Base-by-base conservation (phyloP, 1,140 invertebrate genomes). In the Planococcus citri region DNA sequence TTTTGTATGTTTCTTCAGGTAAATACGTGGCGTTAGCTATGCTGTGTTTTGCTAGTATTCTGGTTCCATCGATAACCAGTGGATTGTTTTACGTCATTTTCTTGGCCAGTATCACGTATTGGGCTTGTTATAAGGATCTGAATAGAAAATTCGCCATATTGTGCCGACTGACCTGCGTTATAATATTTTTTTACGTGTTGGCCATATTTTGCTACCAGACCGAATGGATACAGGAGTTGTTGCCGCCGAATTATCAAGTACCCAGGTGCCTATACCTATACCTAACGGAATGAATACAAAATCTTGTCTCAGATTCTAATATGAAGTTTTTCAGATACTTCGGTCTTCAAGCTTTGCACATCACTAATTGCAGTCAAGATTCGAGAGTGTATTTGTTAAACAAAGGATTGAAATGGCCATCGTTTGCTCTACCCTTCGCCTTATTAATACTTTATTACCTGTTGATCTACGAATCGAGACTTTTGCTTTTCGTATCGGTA, bases 41-140 rank as follows among this genome's bases (percentile, higher is more conserved):
- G 8, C 78, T 93, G 69, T 92, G 91, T 78, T 82, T 89, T 72
- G 86, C 88, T 20, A 90, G 89, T 0, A 85, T 89, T 58, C 77
- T 92, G 74, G 82, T 85, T 64, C 91, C 91, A 2, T 93, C 90
- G 21, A 80, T 92, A 6, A 84, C 88, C 1, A 87, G 87, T 33
- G 87, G 85, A 12, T 83, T 95, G 37, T 96, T 97, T 78, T 95
- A 94, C 78, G 73, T 94, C 17, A 82, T 88, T 17, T 97, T 97
- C 77, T 80, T 97, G 73, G 83, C 84, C 27, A 84, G 90, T 6
- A 88, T 89, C 17, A 95, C 94, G 0, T 92, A 90, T 80, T 94
- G 94, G 90, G 86, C 91, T 20, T 88, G 88, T 74, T 89, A 90
- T 76, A 85, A 86, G 71, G 85, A 90, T 58, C 77, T 91, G 70